A percentile compares a stretch with the other conserved stretches of the same genome.
phyloP scores from a whole-genome alignment of 2,888 invertebrate genomes.

The Ophion ellenae region DNA sequence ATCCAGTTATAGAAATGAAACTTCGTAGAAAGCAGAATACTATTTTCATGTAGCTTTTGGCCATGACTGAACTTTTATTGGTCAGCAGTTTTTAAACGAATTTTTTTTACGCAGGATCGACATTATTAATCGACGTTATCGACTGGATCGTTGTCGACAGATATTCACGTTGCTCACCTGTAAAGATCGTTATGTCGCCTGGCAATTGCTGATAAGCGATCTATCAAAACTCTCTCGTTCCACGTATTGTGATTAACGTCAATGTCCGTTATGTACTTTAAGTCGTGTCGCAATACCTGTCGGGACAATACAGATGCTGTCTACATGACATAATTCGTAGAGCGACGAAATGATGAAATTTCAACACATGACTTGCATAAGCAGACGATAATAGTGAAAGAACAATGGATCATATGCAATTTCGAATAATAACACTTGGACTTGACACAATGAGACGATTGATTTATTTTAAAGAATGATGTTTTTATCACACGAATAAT shows the following conservation, averaged over 20 bases:
- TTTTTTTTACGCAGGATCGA: background rate
- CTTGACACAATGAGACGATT: background rate
- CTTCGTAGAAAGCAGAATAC: background rate
- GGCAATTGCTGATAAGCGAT: conserved; percentile 54
- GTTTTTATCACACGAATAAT: background rate
- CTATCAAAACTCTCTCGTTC: conserved; percentile 42
- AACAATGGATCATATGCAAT: background rate
- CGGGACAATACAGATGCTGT: background rate
- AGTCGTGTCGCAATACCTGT: conserved; percentile 59
- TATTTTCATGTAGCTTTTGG: background rate
- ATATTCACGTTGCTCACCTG: conserved; percentile 36
- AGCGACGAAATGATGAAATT: background rate
- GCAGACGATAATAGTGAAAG: background rate
- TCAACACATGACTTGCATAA: background rate
- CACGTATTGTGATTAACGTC: background rate
- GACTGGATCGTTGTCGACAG: background rate
- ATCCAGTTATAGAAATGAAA: background rate
- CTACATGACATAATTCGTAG: background rate
- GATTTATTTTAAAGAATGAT: background rate
- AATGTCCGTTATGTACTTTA: conserved; percentile 42
- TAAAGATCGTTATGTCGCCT: conserved; percentile 56
- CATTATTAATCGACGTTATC: background rate
- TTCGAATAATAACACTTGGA: background rate
- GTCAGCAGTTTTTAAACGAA: background rate
- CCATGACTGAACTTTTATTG: background rate